phyloP scores from a whole-genome alignment of 2,888 invertebrate genomes.

The Cephus pulcher region DNA sequence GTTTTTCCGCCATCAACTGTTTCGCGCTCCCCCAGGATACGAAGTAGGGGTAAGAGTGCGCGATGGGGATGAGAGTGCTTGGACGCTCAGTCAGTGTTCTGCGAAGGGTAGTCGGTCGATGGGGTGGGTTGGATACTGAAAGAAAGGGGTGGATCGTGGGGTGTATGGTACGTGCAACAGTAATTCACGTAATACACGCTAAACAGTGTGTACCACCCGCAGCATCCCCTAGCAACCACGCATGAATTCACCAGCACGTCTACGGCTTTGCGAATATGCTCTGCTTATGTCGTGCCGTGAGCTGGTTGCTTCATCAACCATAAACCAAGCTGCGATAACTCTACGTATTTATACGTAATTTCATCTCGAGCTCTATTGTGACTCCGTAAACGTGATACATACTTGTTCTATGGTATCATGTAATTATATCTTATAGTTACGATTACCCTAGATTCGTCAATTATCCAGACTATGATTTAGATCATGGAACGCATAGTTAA shows the following conservation, averaged over 20 bases:
- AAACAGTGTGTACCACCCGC: conserved; percentile 17
- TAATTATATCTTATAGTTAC: background rate
- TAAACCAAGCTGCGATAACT: conserved; percentile 32
- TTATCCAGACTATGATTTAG: background rate
- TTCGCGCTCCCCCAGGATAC: conserved; percentile 19
- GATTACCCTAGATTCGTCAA: background rate
- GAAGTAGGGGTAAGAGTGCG: conserved; percentile 9
- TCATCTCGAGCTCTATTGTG: conserved; percentile 29
- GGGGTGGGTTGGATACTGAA: background rate
- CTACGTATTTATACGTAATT: conserved; percentile 39
- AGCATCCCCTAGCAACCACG: background rate
- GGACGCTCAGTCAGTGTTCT: conserved; percentile 1
- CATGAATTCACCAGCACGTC: conserved; percentile 3
- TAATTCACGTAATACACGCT: conserved; percentile 22
- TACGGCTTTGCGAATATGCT: conserved; percentile 1
- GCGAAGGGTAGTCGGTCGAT: background rate
- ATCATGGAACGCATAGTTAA: background rate
- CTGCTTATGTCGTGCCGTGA: conserved; percentile 11
- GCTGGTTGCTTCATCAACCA: conserved; percentile 30
- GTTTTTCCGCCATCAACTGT: conserved; percentile 26
- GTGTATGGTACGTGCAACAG: conserved; percentile 2
- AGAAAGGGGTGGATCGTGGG: background rate
- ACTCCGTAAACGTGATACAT: conserved; percentile 16
- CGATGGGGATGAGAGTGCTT: conserved; percentile 2
- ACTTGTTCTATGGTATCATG: background rate